Percentiles rank a stretch among this genome's conserved stretches.
phyloP scores from a whole-genome alignment of 2,113 vertebrate species.

The Oncorhynchus clarkii region DNA sequence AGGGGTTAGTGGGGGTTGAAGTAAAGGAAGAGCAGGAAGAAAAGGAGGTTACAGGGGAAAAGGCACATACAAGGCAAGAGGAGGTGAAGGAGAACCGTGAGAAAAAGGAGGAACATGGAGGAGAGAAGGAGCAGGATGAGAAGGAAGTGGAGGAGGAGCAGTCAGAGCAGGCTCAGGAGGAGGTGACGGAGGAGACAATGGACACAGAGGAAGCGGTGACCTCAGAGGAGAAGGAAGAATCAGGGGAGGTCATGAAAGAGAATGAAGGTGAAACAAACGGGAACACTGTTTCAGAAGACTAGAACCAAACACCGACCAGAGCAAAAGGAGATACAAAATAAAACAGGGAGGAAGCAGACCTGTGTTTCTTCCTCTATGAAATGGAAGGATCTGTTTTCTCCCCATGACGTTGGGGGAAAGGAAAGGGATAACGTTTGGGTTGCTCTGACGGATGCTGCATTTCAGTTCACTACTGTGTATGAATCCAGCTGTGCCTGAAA shows the following conservation, averaged over 20 bases:
- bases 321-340: slow-evolving; percentile 66
- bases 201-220: slow-evolving; percentile 47
- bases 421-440: slow-evolving; percentile 68
- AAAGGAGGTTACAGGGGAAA: slow-evolving; percentile 72
- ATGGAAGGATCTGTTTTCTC: slow-evolving; percentile 74
- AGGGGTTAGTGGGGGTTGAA: slow-evolving; percentile 34
- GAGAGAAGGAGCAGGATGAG: slow-evolving; percentile 72
- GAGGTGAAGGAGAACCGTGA: slow-evolving; percentile 56
- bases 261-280: slow-evolving; percentile 32
- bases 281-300: slow-evolving; percentile 32
- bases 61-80: slow-evolving; percentile 79
- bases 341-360: slow-evolving; percentile 36
- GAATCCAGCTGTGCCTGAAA: slow-evolving; percentile 99
- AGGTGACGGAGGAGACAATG: slow-evolving; percentile 18
- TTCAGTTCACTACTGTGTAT: slow-evolving; percentile 99
- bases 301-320: slow-evolving; percentile 32
- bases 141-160: slow-evolving; percentile 49
- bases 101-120: slow-evolving; percentile 70
- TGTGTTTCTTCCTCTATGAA: slow-evolving; percentile 56
- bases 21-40: slow-evolving; percentile 45
- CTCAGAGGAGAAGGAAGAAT: slow-evolving; percentile 33
- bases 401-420: slow-evolving; percentile 73
- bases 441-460: slow-evolving; percentile 81
- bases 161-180: slow-evolving; percentile 41
- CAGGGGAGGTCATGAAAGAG: slow-evolving; percentile 38